Percentiles rank a stretch among this genome's conserved stretches.
These are phyloP conservation scores for Marasmarcha lunaedactyla DNA, from an alignment of 2,888 invertebrate species.

Conservation along the genomic window DNA sequence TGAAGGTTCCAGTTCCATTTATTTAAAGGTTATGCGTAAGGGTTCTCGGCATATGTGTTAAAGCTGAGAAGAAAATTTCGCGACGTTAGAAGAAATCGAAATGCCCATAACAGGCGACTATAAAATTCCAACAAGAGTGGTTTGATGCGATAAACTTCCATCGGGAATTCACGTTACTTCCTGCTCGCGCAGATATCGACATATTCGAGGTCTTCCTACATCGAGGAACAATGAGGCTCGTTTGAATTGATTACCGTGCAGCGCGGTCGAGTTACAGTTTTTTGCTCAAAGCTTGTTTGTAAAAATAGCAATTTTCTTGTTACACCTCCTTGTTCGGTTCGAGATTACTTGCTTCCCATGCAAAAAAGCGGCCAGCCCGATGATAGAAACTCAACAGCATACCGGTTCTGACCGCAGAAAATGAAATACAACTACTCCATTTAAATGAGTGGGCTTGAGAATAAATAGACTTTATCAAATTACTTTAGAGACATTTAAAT, in stretches of 20 bases:
- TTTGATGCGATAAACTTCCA: constrained; percentile 44
- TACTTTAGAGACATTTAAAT: not conserved
- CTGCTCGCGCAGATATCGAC: constrained; percentile 25
- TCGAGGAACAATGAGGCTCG: constrained; percentile 42
- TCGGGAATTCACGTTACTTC: constrained; percentile 28
- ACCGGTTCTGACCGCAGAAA: constrained; percentile 12
- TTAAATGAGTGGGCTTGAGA: not conserved
- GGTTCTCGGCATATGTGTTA: constrained; percentile 10
- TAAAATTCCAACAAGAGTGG: constrained; percentile 40
- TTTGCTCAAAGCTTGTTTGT: constrained; percentile 46
- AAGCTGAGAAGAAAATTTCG: constrained; percentile 24
- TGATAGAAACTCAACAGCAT: constrained; percentile 30
- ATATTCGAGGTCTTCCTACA: constrained; percentile 37
- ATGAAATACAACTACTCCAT: constrained; percentile 13
- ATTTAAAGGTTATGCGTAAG: constrained; percentile 10
- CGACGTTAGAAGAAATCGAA: constrained; percentile 35
- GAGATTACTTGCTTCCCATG: constrained; percentile 32
- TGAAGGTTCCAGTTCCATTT: constrained; percentile 23
- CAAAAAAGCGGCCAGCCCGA: constrained; percentile 31
- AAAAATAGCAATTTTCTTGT: constrained; percentile 50
- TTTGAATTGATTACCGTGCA: constrained; percentile 45
- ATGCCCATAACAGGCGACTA: constrained; percentile 35
- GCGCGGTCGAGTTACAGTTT: constrained; percentile 35
- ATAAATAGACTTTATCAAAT: not conserved
- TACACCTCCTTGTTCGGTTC: constrained; percentile 37